Percentiles rank a stretch among this genome's conserved stretches.
Conservation (phyloP, 1,140 invertebrate species). For the Papilio polytes region DNA sequence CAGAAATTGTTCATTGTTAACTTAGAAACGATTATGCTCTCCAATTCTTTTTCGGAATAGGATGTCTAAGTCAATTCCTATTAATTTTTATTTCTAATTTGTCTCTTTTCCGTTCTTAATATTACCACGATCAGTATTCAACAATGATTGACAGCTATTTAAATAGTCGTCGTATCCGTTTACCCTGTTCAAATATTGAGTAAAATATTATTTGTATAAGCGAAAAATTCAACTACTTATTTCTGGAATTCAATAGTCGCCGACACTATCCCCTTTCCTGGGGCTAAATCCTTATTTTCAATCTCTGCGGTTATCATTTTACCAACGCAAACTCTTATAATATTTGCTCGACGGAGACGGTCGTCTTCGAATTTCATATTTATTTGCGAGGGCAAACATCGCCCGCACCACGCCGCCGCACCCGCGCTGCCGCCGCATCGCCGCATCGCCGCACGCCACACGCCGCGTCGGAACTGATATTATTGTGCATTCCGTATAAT, state of each 20-base stretch:
- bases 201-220: slow-evolving; percentile 24
- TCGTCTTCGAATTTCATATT: slow-evolving; percentile 82
- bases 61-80: neutral
- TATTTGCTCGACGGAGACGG: slow-evolving; percentile 78
- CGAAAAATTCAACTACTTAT: slow-evolving; percentile 21
- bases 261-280: slow-evolving; percentile 53
- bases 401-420: slow-evolving; percentile 60
- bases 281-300: slow-evolving; percentile 79
- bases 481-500: slow-evolving; percentile 84
- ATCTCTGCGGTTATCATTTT: slow-evolving; percentile 82
- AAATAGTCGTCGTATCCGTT: neutral
- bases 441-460: slow-evolving; percentile 45
- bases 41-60: neutral
- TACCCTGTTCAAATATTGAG: slow-evolving; percentile 9
- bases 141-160: neutral
- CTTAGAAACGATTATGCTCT: neutral
- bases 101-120: neutral
- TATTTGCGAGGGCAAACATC: slow-evolving; percentile 80
- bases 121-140: neutral
- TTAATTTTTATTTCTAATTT: neutral
- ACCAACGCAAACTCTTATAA: slow-evolving; percentile 81
- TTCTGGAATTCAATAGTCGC: slow-evolving; percentile 54
- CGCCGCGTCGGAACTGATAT: slow-evolving; percentile 80
- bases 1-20: neutral
- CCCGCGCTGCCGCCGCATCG: neutral